Base-by-base conservation (phyloP, 2,797 vertebrate species). In the Sebastes minor region DNA sequence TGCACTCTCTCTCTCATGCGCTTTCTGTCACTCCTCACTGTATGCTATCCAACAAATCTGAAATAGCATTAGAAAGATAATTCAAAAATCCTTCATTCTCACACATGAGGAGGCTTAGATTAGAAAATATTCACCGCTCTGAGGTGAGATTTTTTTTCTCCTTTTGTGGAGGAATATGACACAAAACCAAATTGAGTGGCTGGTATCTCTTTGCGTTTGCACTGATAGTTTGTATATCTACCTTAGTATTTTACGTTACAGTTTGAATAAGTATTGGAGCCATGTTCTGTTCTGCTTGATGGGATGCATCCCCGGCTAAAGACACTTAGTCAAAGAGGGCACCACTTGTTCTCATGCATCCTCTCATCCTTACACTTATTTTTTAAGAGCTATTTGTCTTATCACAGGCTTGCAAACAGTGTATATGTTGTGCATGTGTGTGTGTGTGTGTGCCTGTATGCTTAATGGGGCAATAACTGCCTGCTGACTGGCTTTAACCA, bases 401-500 rank as follows among this genome's bases (percentile, higher is more conserved):
- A 74, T 80, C 67, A 55, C 1, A 0, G 5, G 23, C 18, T 59
- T 30, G 42, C 78, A 82, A 64, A 14, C 25, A 27, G 42, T 52
- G 42, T 16, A 4, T 28, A 52, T 28, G 20, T 46, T 14, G 63
- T 64, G 27, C 5, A 8, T 69, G 59, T 66, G 38, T 52, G 25
- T 10, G 38, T 52, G 25, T 10, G 13, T 42, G 13, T 65, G 35
- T 55, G 35, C 23, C 3, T 61, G 32, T 71, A n/a, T 69, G 76
- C 52, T 60, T 78, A 86, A 86, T 89, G 75, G 78, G 14, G 55
- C 67, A 72, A 38, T 88, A 71, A 81, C 68, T 66, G 69, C 69
- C 81, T 71, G 80, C 81, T 75, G 82, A 78, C 80, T 88, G 46
- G 81, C 27, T 56, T 83, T 82, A 86, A 80, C 74, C 67, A 60